Percentiles rank a stretch among this genome's conserved stretches.
phyloP scores from a whole-genome alignment of 2,797 vertebrate genomes.

The Hylomyscus alleni region DNA sequence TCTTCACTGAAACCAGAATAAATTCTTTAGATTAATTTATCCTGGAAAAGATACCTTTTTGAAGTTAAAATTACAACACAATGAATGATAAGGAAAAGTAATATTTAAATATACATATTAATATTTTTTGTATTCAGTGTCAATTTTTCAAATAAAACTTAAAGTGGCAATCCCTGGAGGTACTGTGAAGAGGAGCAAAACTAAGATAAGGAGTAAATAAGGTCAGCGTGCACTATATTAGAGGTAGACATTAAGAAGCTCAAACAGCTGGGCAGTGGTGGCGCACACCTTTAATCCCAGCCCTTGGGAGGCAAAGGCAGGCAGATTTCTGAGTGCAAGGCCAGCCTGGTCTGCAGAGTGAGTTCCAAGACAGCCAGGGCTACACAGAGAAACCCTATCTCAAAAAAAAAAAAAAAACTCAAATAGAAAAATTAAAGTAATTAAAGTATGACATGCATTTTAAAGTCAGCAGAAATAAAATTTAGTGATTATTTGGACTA shows the following conservation, averaged over 20 bases:
- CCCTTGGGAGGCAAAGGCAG: too few relatives aligned
- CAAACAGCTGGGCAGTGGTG: too few relatives aligned
- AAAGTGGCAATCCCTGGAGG: not conserved
- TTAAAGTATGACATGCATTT: not conserved
- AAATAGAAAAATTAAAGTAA: not conserved
- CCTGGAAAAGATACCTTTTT: constrained; percentile 39
- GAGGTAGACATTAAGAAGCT: not conserved
- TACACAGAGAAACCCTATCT: too few relatives aligned
- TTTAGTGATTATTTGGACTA: not conserved
- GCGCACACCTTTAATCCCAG: too few relatives aligned
- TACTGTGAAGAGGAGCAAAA: not conserved
- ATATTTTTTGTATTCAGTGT: not conserved
- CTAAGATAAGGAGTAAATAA: not conserved
- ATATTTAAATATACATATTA: not conserved
- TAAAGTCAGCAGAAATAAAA: not conserved
- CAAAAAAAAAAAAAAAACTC: too few relatives aligned
- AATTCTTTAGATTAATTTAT: not conserved
- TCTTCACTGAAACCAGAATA: not conserved
- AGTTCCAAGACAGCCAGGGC: too few relatives aligned
- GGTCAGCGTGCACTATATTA: not conserved
- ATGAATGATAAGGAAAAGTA: constrained; percentile 12
- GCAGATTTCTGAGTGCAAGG: too few relatives aligned
- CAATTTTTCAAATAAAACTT: constrained; percentile 12
- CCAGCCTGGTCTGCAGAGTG: too few relatives aligned
- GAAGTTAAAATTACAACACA: not conserved